Conservation (phyloP, 2,888 invertebrate species). For the Catocala nupta region DNA sequence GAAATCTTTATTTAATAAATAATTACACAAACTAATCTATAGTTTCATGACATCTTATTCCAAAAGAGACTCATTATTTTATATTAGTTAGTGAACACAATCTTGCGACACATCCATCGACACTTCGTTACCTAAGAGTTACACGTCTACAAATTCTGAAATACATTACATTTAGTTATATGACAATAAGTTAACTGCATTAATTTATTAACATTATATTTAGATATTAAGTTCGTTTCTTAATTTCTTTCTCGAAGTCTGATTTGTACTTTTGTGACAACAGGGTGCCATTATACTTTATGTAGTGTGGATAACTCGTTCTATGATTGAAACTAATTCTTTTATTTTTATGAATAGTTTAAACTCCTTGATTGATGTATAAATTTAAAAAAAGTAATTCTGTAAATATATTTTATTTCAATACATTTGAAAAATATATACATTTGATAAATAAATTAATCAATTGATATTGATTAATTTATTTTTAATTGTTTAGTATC, state of each 20-base stretch:
- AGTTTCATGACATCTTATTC: too few species aligned
- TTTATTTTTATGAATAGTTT: too few species aligned
- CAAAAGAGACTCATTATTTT: too few species aligned
- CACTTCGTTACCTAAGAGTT: constrained; percentile 26
- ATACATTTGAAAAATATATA: too few species aligned
- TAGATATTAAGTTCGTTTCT: constrained; percentile 45
- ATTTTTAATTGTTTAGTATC: too few species aligned
- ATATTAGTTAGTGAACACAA: neutral
- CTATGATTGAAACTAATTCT: constrained; percentile 31
- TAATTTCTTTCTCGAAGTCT: constrained; percentile 63
- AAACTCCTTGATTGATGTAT: too few species aligned
- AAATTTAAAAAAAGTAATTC: too few species aligned
- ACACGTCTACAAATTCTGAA: constrained; percentile 3
- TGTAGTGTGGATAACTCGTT: constrained; percentile 19
- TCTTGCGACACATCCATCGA: constrained; percentile 25
- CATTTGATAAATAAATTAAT: too few species aligned
- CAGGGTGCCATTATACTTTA: constrained; percentile 73
- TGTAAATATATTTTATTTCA: too few species aligned
- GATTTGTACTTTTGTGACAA: constrained; percentile 62
- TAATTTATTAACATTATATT: constrained; percentile 62
- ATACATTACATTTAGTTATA: constrained; percentile 38
- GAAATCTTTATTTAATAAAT: too few species aligned
- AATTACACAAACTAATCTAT: too few species aligned
- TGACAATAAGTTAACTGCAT: constrained; percentile 52
- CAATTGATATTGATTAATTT: too few species aligned